phyloP scores from a whole-genome alignment of 2,888 invertebrate species.

The Pherbina coryleti region DNA sequence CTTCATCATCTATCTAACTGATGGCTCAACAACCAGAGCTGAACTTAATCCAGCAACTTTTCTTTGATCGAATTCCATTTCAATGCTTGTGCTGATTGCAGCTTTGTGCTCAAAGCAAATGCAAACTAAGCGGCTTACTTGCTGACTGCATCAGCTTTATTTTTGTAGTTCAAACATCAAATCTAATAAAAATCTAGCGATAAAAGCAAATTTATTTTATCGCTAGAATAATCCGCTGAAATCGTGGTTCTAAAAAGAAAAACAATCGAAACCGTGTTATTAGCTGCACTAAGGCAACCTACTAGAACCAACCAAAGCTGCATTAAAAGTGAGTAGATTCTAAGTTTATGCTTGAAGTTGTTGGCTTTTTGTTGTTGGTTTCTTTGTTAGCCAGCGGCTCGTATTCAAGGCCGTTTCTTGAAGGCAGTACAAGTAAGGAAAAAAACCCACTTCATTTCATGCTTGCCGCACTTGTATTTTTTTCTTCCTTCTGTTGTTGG shows the following conservation, averaged over 20 bases:
- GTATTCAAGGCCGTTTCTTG: slow-evolving; percentile 63
- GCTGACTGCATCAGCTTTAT: no score
- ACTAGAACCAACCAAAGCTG: background rate
- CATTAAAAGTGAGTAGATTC: background rate
- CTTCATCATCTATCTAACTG: no score
- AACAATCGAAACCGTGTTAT: background rate
- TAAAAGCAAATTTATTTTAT: background rate
- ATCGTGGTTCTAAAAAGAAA: background rate
- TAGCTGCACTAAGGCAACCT: background rate
- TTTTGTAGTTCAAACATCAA: background rate
- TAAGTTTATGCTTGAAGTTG: background rate
- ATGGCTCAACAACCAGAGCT: no score
- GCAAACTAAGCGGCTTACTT: no score
- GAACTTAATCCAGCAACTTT: no score
- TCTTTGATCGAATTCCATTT: no score
- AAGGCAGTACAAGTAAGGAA: slow-evolving; percentile 49
- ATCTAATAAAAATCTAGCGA: background rate
- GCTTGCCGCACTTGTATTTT: slow-evolving; percentile 44
- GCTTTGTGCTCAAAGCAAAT: no score
- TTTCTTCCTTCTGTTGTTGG: background rate
- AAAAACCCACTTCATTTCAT: slow-evolving; percentile 61
- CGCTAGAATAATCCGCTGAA: background rate
- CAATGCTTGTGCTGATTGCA: no score
- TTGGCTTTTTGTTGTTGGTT: background rate
- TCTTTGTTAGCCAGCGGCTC: slow-evolving; percentile 15